Conservation (phyloP, 2,797 vertebrate species). For the Tarsius wallacei region DNA sequence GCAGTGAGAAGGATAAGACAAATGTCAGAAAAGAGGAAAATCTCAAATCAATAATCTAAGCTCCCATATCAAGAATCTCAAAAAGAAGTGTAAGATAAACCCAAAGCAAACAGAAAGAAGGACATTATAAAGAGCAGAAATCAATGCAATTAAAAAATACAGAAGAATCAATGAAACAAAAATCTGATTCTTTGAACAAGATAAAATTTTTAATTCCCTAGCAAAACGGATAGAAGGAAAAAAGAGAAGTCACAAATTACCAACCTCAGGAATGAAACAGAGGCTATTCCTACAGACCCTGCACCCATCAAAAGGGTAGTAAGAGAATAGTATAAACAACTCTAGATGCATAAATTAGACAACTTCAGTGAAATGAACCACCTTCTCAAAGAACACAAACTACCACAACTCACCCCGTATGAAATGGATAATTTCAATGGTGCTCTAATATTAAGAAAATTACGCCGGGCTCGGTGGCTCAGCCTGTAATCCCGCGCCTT, state of each 20-base stretch:
- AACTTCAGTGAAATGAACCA: background rate
- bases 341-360: background rate
- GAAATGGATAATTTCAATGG: background rate
- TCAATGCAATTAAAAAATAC: background rate
- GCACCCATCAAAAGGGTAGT: background rate
- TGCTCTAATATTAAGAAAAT: slow-evolving; percentile 12
- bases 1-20: background rate
- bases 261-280: background rate
- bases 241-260: slow-evolving; percentile 1
- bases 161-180: background rate
- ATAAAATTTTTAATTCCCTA: background rate
- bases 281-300: background rate
- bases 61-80: background rate
- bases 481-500: no score
- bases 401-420: background rate
- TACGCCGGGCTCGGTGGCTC: no score
- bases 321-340: background rate
- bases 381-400: background rate
- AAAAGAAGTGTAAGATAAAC: background rate
- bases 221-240: background rate
- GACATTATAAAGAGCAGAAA: background rate
- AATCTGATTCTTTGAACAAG: background rate
- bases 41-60: background rate
- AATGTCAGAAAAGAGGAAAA: background rate
- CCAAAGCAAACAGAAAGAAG: background rate